Base-by-base conservation (phyloP, 2,113 vertebrate genomes). In the Nyctereutes procyonoides region DNA sequence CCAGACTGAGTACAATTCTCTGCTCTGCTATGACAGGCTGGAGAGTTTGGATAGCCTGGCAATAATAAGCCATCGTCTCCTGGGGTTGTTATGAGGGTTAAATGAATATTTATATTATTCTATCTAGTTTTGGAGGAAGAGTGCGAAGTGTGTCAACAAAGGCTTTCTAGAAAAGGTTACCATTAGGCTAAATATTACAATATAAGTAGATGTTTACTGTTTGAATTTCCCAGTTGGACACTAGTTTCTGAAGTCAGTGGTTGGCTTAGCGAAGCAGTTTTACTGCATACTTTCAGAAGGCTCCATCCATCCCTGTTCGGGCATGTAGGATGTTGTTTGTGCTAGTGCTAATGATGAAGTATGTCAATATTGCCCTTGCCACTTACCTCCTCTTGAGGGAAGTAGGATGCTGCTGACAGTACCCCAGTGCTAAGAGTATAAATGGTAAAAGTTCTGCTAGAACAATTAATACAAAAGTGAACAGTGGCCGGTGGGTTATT, bases 401-500 rank as follows among this genome's bases (percentile, higher is more conserved):
- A 84, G 17, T 10, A 43, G 3, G 32, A 14, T 85, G 15, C 30
- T 69, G 30, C 20, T 82, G 30, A 86, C 11, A 67, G n/a, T 26
- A 92, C 10, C 19, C 30, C 32, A 20, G 20, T 85, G 28, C 35
- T 62, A 43, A 90, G 10, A 63, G 19, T 51, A 82, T 48, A 63
- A 83, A 24, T 73, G 63, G 35, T 55, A 67, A 93, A 86, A 51
- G 5, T 65, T 32, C 30, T 90, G 48, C 38, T 24, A 79, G 73
- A 85, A 92, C 76, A 95, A 87, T 32, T 82, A 79, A 80, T 24
- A 71, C 32, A 71, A 90, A 90, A 13, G 20, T 48, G 48, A 86
- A 79, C 0, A 84, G 16, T 71, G 43, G 4, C 38, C 73, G n/a
- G 8, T 80, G 19, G 26, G 32, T 67, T 74, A 73, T 4, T 76